phyloP scores from a whole-genome alignment of 2,797 vertebrate species.

The Gymnodraco acuticeps region DNA sequence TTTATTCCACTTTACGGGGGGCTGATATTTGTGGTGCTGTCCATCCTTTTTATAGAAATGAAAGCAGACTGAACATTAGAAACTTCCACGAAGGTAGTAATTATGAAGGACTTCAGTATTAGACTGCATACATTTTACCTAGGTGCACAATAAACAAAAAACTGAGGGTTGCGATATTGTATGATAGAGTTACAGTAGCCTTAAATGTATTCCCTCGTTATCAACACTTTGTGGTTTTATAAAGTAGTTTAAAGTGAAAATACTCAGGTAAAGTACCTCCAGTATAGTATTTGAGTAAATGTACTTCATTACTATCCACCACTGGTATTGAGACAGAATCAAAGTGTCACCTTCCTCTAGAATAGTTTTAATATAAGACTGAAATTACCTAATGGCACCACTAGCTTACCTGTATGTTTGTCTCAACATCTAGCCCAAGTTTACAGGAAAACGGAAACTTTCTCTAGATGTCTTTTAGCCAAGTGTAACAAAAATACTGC shows the following conservation, averaged over 20 bases:
- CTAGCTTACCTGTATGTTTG: neutral
- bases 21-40: too few relatives aligned
- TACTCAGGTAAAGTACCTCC: too few relatives aligned
- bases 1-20: neutral
- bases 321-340: neutral
- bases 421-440: neutral
- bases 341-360: neutral
- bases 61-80: neutral
- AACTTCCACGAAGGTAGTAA: too few relatives aligned
- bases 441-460: conserved; percentile 30
- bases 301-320: too few relatives aligned
- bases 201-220: neutral
- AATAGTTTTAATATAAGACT: neutral
- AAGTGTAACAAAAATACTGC: conserved; percentile 26
- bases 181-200: neutral
- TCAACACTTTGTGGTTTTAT: neutral
- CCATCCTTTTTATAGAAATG: neutral
- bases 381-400: fast-evolving
- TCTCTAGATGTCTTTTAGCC: neutral
- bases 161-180: neutral
- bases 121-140: neutral
- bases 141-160: neutral
- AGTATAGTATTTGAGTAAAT: too few relatives aligned
- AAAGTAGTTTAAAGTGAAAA: too few relatives aligned
- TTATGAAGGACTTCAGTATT: neutral